Base-by-base conservation (phyloP, 2,797 vertebrate species). In the Semotilus atromaculatus region DNA sequence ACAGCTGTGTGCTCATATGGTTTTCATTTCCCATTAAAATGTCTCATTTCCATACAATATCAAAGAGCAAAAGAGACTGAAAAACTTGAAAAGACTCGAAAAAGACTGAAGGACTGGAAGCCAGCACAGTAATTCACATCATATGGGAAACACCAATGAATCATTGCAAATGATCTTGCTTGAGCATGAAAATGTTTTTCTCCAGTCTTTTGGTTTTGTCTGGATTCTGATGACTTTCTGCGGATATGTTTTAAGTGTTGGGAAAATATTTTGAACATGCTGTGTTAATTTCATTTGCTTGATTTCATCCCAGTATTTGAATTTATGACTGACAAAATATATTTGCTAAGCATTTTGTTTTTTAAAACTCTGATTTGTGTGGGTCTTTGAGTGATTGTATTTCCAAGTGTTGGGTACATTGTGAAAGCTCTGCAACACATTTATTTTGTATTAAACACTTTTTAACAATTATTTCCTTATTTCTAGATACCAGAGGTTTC, bases 41-140 rank as follows among this genome's bases (percentile, higher is more conserved):
- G 93, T 96, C 95, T 96, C 93, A 97, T 97, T 97, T 97, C 95
- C 96, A 97, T 96, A 96, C 95, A 94, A 97, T 97, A 97, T 98
- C 96, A 97, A 96, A 97, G 96, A 94, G 92, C 92, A 93, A 92
- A 94, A 95, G 95, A 93, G 94, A 90, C 86, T 90, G 86, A 96
- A 83, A 86, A 86, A 87, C 86, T 90, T 88, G 96, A 85, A 86
- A 88, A 87, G 83, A 91, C 87, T 90, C 87, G 95, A 83, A 76
- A 83, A 85, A 81, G 94, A 94, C 94, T 94, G 92, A 94, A 94
- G 95, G 93, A 95, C 94, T 95, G 92, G 94, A 95, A 96, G 95
- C 95, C 96, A 96, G 96, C 96, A 93, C 93, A 94, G 94, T 96
- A 97, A 98, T 97, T 96, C 93, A 96, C 95, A 93, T 96, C 94